These are phyloP conservation scores for Myathropa florea DNA, from an alignment of 2,888 invertebrate species.

Conservation along the genomic window DNA sequence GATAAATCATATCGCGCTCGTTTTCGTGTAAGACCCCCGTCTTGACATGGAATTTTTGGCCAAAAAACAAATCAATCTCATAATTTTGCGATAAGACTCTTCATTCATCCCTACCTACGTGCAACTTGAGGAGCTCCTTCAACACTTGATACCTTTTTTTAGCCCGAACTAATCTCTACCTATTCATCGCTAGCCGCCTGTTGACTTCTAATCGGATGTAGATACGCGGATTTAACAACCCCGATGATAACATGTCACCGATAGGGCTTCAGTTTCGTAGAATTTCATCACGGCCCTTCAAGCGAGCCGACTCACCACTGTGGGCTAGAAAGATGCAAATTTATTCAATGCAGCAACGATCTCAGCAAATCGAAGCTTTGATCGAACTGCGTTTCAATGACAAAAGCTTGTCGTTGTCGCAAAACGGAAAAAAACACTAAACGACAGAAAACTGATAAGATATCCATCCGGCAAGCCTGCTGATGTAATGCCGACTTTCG, in stretches of 20 bases:
- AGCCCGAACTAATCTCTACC: not conserved
- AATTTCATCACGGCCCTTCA: not conserved
- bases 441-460: conserved; percentile 26
- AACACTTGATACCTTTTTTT: not conserved
- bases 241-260: not conserved
- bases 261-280: not conserved
- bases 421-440: not conserved
- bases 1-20: not conserved
- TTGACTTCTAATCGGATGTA: not conserved
- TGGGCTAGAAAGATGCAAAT: not conserved
- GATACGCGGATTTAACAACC: not conserved
- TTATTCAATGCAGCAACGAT: not conserved
- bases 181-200: not conserved
- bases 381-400: not conserved
- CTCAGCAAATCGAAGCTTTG: not conserved
- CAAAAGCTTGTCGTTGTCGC: not conserved
- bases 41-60: not conserved
- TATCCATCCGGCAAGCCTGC: conserved; percentile 18
- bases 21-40: not conserved
- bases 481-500: conserved; percentile 34
- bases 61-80: not conserved
- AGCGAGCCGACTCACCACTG: not conserved
- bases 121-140: not conserved
- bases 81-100: not conserved
- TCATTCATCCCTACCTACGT: not conserved